A percentile compares a stretch with the other conserved stretches of the same genome.
Evolutionary conservation across 2,888 invertebrate species (phyloP).

Genomic region (Ceratothoa steindachneri): DNA sequence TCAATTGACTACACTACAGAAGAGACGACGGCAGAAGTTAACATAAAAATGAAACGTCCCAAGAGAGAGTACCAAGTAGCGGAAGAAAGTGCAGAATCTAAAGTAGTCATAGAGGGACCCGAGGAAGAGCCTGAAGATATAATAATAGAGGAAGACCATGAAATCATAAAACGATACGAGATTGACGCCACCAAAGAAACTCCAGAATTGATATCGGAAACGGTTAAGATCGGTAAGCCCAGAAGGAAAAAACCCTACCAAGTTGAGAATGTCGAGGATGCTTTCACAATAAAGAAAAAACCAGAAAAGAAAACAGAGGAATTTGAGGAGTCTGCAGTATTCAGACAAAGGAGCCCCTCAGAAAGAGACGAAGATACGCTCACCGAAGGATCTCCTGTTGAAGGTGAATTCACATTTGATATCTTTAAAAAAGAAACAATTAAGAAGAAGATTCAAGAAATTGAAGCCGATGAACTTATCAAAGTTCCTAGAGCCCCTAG

Average conservation of each 20-base stretch:
- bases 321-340: slow-evolving; percentile 26
- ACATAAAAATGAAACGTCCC: slow-evolving; percentile 42
- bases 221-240: slow-evolving; percentile 10
- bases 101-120: slow-evolving; percentile 29
- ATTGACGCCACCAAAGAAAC: slow-evolving; percentile 19
- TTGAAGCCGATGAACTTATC: slow-evolving; percentile 27
- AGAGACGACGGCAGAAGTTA: slow-evolving; percentile 43
- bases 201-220: slow-evolving; percentile 5
- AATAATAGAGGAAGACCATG: slow-evolving; percentile 13
- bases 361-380: slow-evolving; percentile 23
- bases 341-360: slow-evolving; percentile 16
- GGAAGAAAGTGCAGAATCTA: slow-evolving; percentile 36
- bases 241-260: slow-evolving; percentile 27
- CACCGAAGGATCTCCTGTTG: slow-evolving; percentile 18
- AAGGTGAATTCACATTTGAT: slow-evolving; percentile 38
- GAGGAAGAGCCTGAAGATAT: slow-evolving; percentile 34
- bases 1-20: slow-evolving; percentile 27
- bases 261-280: slow-evolving; percentile 35
- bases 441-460: slow-evolving; percentile 27
- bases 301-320: slow-evolving; percentile 21
- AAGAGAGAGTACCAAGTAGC: slow-evolving; percentile 31
- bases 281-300: slow-evolving; percentile 28
- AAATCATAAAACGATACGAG: background rate
- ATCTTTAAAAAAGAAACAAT: slow-evolving; percentile 21
- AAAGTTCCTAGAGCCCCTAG: slow-evolving; percentile 37